Base-by-base conservation (phyloP, 2,113 vertebrate genomes). In the Mionectes macconnelli region DNA sequence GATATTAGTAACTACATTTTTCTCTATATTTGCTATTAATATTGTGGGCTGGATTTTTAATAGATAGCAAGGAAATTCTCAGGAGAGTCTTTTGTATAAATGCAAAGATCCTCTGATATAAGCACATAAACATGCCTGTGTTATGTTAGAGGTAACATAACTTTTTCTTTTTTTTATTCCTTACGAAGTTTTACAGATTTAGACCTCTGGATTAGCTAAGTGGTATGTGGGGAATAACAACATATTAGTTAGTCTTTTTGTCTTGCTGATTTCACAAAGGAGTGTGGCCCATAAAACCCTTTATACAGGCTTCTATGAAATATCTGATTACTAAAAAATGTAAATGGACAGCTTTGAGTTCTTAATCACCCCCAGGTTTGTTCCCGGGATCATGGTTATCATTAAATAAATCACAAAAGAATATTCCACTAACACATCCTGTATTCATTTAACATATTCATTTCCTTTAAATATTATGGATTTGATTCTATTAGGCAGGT, bases 341-440 rank as follows among this genome's bases (percentile, higher is more conserved):
- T 83, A 35, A 73, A 35, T 62, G 73, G 23, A 62, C 63, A 85
- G 24, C 37, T 93, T 83, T 73, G 82, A 79, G 45, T 52, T 95
- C 53, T 93, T 94, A 47, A 92, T 23, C 31, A 35, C 75, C 90
- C 52, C 59, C 68, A 93, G 63, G 50, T 95, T 96, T 55, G 55
- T 68, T 86, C 19, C 73, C 52, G 23, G 47, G 22, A 80, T 55
- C 31, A 15, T 75, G 59, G 42, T 62, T 90, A 86, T 69, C 68
- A 64, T 92, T 93, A 93, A 80, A 81, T 73, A 92, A 84, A 94
- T 70, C 72, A 86, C 59, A 40, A 14, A 85, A 80, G 16, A 77
- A 66, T 70, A 87, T 72, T 81, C 47, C 56, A 44, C 39, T 90
- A 86, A 77, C 56, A 88, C 12, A 78, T 70, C 31, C 31, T 88